A percentile compares a stretch with the other conserved stretches of the same genome.
Evolutionary conservation across 2,797 vertebrate genomes (phyloP).

Genomic region (Taeniopygia guttata): DNA sequence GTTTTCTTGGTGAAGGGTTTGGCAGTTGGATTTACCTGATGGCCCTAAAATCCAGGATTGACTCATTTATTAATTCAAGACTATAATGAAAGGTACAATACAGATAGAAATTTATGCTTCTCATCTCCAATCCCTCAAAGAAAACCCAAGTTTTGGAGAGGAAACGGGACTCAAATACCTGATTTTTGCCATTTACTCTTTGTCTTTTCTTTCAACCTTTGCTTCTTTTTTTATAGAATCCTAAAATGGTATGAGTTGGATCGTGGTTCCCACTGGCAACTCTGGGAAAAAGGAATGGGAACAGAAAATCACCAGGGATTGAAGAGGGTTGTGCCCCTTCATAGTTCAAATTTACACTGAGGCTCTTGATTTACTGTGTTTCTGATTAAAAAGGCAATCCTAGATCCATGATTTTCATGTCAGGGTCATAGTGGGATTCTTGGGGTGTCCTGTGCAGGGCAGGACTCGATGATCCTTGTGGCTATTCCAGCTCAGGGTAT

Average conservation of each 20-base stretch:
- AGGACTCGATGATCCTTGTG: not conserved
- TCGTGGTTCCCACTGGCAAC: not conserved
- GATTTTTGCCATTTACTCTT: not conserved
- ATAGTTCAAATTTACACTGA: fast-evolving
- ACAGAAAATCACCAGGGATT: fast-evolving
- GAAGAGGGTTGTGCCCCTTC: not conserved
- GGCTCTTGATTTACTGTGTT: not conserved
- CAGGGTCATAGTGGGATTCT: not conserved
- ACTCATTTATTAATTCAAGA: not conserved
- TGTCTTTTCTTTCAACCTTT: not conserved
- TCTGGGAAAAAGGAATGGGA: not conserved
- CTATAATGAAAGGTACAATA: not conserved
- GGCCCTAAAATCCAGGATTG: not conserved
- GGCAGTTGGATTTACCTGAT: not conserved
- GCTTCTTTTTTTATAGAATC: not conserved
- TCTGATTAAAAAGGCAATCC: not conserved
- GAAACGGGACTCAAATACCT: not conserved
- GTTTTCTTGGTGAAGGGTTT: not conserved
- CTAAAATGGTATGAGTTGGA: not conserved
- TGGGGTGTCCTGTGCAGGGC: not conserved
- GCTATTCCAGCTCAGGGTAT: not conserved
- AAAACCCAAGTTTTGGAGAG: not conserved
- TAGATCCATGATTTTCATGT: not conserved
- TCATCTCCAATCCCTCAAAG: not conserved
- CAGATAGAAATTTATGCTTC: not conserved